These are phyloP conservation scores for Camponotus vicinus DNA, from an alignment of 1,140 invertebrate genomes.

Conservation along the genomic window DNA sequence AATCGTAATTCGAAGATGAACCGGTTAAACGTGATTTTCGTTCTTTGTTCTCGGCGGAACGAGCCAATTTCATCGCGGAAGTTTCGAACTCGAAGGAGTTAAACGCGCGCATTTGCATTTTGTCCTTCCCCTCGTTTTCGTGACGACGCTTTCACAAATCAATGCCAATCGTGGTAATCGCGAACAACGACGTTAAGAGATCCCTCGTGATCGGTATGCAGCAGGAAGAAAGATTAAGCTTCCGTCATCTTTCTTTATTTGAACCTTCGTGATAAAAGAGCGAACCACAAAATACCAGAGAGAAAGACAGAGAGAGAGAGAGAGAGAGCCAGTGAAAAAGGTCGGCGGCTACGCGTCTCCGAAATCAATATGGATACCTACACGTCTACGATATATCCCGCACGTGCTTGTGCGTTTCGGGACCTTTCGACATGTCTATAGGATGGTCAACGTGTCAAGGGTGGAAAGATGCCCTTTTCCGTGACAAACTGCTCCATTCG, in stretches of 20 bases:
- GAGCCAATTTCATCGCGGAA: not conserved
- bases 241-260: conserved; percentile 55
- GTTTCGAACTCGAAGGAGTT: not conserved
- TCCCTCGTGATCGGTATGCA: not conserved
- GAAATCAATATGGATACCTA: conserved; percentile 68
- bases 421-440: conserved; percentile 40
- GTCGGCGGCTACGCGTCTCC: conserved; percentile 58
- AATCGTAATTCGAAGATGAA: conserved; percentile 67
- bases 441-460: conserved; percentile 41
- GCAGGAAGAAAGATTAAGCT: conserved; percentile 43
- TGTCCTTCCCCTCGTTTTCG: not conserved
- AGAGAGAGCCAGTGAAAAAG: conserved; percentile 26
- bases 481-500: conserved; percentile 63
- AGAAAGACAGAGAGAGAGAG: not conserved
- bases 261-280: conserved; percentile 59
- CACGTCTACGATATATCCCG: conserved; percentile 41
- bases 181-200: conserved; percentile 25
- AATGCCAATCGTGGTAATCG: conserved; percentile 31
- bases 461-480: conserved; percentile 17
- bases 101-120: not conserved
- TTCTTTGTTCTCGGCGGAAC: conserved; percentile 28
- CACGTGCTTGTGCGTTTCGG: conserved; percentile 30
- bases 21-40: conserved; percentile 50
- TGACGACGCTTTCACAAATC: conserved; percentile 1
- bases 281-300: conserved; percentile 52